Conservation (phyloP, 1,140 invertebrate genomes). For the Drosophila bipectinata region DNA sequence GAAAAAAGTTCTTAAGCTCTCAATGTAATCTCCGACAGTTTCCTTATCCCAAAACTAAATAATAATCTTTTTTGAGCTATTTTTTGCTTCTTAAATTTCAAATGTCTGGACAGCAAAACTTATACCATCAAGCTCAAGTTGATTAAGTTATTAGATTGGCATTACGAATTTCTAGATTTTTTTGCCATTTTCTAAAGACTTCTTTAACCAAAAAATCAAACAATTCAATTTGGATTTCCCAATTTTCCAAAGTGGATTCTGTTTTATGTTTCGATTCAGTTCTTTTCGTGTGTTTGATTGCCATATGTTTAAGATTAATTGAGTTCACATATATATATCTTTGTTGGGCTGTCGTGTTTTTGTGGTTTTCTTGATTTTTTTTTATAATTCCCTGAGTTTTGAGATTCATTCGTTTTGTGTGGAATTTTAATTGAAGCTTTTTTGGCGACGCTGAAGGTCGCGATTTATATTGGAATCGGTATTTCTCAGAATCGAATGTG, state of each 20-base stretch:
- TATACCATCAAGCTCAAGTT: constrained; percentile 9
- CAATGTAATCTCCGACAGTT: too few relatives aligned
- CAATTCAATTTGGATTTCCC: constrained; percentile 18
- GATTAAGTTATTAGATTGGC: constrained; percentile 2
- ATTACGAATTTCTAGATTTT: constrained; percentile 4
- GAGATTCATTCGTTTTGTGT: constrained; percentile 26
- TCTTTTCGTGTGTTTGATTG: constrained; percentile 3
- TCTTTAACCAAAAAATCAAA: constrained; percentile 2
- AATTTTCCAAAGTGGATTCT: constrained; percentile 25
- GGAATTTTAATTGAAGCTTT: constrained; percentile 75
- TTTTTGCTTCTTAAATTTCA: not conserved
- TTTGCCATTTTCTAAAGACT: constrained; percentile 3
- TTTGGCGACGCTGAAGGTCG: constrained; percentile 61
- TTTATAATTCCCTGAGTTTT: constrained; percentile 15
- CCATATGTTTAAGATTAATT: constrained; percentile 52
- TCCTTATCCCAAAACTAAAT: too few relatives aligned
- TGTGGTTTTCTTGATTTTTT: constrained; percentile 9
- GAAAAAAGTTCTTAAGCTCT: too few relatives aligned
- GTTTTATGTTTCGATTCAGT: constrained; percentile 10
- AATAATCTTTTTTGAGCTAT: too few relatives aligned
- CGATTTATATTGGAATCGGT: constrained; percentile 31
- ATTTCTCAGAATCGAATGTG: constrained; percentile 27
- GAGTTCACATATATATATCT: constrained; percentile 42
- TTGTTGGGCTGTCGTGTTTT: constrained; percentile 26
- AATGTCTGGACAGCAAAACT: not conserved